These are phyloP conservation scores for Pollenia labialis DNA, from an alignment of 2,888 invertebrate genomes.

Conservation along the genomic window DNA sequence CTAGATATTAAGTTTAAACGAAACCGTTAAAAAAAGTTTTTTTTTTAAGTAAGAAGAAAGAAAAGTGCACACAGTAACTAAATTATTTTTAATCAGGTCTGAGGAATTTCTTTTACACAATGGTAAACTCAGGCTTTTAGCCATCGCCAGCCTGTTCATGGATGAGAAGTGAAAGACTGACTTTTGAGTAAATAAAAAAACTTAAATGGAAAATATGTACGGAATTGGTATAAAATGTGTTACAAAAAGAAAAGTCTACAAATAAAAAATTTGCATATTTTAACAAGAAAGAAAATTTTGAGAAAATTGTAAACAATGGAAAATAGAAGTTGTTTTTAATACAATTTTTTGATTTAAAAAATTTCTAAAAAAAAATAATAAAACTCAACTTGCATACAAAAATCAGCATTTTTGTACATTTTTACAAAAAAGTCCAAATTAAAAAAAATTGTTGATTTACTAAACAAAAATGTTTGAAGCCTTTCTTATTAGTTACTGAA, in stretches of 20 bases:
- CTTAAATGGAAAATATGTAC: constrained; percentile 11
- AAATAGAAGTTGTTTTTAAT: too few species aligned
- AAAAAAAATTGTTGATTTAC: too few species aligned
- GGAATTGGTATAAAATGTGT: constrained; percentile 15
- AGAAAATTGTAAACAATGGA: neutral
- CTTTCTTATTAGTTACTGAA: too few species aligned
- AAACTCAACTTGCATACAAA: too few species aligned
- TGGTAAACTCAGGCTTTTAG: neutral
- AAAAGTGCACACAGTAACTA: constrained; percentile 38
- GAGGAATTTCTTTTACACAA: constrained; percentile 22
- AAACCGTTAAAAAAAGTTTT: constrained; percentile 55
- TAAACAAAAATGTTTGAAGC: too few species aligned
- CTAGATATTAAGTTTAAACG: constrained; percentile 48
- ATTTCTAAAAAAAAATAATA: too few species aligned
- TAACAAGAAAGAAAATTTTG: neutral
- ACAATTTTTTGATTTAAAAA: too few species aligned
- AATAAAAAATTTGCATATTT: constrained; percentile 34
- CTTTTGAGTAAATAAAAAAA: neutral
- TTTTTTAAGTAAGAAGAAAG: neutral
- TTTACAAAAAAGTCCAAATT: too few species aligned
- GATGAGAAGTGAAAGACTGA: neutral
- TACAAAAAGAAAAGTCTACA: neutral
- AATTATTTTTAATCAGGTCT: constrained; percentile 31
- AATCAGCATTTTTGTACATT: neutral
- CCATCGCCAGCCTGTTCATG: neutral